A percentile compares a stretch with the other conserved stretches of the same genome.
phyloP scores from a whole-genome alignment of 2,888 invertebrate genomes.

The Escarpia spicata region DNA sequence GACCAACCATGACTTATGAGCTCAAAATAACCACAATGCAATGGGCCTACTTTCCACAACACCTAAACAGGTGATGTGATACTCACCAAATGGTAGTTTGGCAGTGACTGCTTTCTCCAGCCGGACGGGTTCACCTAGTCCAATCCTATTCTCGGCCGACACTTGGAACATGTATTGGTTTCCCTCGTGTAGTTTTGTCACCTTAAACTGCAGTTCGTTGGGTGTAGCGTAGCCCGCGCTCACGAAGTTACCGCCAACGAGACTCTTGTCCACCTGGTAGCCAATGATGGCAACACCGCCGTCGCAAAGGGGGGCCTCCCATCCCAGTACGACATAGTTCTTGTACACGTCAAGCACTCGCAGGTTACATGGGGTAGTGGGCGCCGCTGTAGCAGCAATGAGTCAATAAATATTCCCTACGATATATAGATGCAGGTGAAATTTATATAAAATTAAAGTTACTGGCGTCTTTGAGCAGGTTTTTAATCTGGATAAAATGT shows the following conservation, averaged over 20 bases:
- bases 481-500: no score
- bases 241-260: slow-evolving; percentile 29
- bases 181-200: slow-evolving; percentile 76
- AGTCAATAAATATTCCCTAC: not conserved
- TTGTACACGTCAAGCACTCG: slow-evolving; percentile 82
- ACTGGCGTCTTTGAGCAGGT: no score
- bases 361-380: slow-evolving; percentile 63
- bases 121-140: slow-evolving; percentile 82
- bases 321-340: slow-evolving; percentile 80
- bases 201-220: slow-evolving; percentile 42
- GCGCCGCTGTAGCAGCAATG: not conserved
- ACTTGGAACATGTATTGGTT: slow-evolving; percentile 87
- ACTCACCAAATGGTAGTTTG: slow-evolving; percentile 50
- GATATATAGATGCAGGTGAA: not conserved
- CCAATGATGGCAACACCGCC: slow-evolving; percentile 49
- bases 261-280: slow-evolving; percentile 37
- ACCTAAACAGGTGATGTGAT: not conserved
- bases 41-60: not conserved
- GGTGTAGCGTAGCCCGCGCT: slow-evolving; percentile 29
- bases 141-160: slow-evolving; percentile 85
- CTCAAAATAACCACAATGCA: not conserved
- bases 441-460: no score
- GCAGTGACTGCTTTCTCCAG: slow-evolving; percentile 75
- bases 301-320: slow-evolving; percentile 59
- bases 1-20: not conserved